Percentiles rank a stretch among this genome's conserved stretches.
phyloP scores from a whole-genome alignment of 2,797 vertebrate species.

The Neopelma chrysocephalum region DNA sequence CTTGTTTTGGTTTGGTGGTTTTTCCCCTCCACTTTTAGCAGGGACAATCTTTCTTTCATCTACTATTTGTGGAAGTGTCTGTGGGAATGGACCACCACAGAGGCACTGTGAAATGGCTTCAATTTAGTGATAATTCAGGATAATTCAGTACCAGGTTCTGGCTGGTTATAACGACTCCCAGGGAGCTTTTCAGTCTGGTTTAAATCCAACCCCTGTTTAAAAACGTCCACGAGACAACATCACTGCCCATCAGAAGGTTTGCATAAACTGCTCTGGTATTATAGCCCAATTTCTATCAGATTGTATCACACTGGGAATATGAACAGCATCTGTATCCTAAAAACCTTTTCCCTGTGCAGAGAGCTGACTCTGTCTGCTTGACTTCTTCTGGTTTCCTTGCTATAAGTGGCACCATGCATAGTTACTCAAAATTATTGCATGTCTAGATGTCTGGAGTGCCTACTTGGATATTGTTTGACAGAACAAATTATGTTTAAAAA shows the following conservation, averaged over 20 bases:
- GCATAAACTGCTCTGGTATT: neutral
- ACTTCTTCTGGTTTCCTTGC: neutral
- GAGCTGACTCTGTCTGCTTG: neutral
- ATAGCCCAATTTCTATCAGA: neutral
- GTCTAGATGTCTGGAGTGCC: neutral
- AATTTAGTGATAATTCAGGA: neutral
- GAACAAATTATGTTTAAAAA: neutral
- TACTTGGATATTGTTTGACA: neutral
- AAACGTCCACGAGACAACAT: rapidly evolving
- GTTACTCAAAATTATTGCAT: neutral
- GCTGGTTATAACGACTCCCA: neutral
- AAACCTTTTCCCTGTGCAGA: neutral
- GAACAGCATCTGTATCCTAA: neutral
- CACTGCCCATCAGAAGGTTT: neutral
- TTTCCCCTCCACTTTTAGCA: neutral
- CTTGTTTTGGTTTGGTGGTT: neutral
- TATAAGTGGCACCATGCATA: neutral
- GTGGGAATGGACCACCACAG: neutral
- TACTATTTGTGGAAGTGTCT: rapidly evolving
- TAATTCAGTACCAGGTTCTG: neutral
- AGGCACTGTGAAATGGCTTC: neutral
- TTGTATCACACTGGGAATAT: neutral
- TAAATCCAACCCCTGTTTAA: neutral
- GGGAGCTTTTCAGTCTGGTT: neutral
- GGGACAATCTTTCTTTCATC: neutral